A percentile compares a stretch with the other conserved stretches of the same genome.
phyloP scores from a whole-genome alignment of 2,888 invertebrate species.

The Himalopsyche japonica region DNA sequence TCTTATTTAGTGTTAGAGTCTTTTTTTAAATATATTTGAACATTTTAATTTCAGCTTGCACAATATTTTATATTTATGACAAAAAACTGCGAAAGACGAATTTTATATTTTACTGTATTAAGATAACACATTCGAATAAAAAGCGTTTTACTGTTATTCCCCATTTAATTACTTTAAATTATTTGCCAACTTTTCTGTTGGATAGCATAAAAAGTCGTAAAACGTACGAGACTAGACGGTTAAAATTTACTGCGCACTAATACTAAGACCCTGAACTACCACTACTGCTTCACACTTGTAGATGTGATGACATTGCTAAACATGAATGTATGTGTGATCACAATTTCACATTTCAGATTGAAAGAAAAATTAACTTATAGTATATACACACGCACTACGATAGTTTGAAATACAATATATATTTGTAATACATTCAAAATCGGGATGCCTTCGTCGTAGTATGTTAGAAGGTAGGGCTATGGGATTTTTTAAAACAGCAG shows the following conservation, averaged over 20 bases:
- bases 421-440: too few species aligned
- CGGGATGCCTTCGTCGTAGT: too few species aligned
- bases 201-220: background rate
- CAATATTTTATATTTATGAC: too few species aligned
- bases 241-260: background rate
- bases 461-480: too few species aligned
- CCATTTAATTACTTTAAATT: background rate
- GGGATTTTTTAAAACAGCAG: too few species aligned
- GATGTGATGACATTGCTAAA: background rate
- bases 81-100: too few species aligned
- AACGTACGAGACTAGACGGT: constrained; percentile 3
- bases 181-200: background rate
- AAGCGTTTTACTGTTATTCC: background rate
- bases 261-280: background rate
- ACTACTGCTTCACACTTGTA: background rate
- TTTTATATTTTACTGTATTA: background rate
- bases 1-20: too few species aligned
- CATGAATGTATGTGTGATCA: background rate
- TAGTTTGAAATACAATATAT: too few species aligned
- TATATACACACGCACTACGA: background rate
- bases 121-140: background rate
- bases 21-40: too few species aligned
- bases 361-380: background rate
- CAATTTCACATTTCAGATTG: background rate
- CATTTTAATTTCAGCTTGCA: too few species aligned